Base-by-base conservation (phyloP, 2,797 vertebrate genomes). In the Okamejei kenojei region DNA sequence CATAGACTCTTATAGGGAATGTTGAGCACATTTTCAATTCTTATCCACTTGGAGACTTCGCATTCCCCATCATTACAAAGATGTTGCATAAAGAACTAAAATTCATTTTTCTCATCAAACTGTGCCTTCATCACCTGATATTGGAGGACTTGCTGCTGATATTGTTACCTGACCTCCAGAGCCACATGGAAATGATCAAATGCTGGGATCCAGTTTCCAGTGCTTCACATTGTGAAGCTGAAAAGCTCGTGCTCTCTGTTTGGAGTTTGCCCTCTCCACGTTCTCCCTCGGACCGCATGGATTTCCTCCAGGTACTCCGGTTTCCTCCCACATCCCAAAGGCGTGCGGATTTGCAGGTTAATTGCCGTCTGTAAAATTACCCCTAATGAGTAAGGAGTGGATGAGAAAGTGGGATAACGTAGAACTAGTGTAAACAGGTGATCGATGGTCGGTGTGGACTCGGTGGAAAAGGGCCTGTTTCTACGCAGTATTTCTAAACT, bases 91-190 rank as follows among this genome's bases (percentile, higher is more conserved):
- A 65, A 88, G 17, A 15, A 68, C 17, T 21, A 35, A 21, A 38
- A 35, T 68, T 68, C 63, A 61, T 63, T 88, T 8, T 35, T 9
- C 17, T 35, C 1, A 17, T 88, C n/a, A 19, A 68, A 88, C 63
- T 88, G 84, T 88, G 84, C 84, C 84, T 88, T 88, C 84, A 68
- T 88, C 63, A 68, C n/a, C n/a, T 63, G 10, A 32, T 88, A 68
- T 10, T 68, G n/a, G 84, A 35, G 63, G n/a, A 8, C 21, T 86
- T 38, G 63, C 61, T 21, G n/a, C 84, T 88, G 63, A 68, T 88
- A n/a, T 17, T 68, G 84, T 38, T 35, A 19, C n/a, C 3, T 0
- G 21, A 17, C 63, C 35, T 2, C 17, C 84, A 35, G n/a, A 68
- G n/a, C 61, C 35, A 88, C n/a, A 35, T n/a, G 35, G n/a, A 88